These are phyloP conservation scores for Labeo rohita DNA, from an alignment of 2,113 vertebrate species.

Conservation along the genomic window DNA sequence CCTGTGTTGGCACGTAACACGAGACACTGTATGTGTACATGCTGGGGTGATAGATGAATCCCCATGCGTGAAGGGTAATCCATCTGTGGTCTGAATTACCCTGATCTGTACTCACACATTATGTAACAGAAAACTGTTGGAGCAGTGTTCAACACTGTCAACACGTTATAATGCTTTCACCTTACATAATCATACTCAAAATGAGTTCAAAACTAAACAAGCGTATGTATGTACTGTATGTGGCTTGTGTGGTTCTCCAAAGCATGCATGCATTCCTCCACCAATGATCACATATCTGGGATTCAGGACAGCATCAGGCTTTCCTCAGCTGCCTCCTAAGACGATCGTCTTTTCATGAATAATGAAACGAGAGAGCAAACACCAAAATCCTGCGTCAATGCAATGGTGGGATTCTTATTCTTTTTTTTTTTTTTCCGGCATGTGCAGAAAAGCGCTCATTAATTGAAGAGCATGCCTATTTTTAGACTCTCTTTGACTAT, in stretches of 20 bases:
- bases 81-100: not conserved
- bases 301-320: not conserved
- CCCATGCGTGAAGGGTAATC: not conserved
- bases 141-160: not conserved
- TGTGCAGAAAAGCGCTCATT: slow-evolving; percentile 17
- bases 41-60: not conserved
- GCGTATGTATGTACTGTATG: not conserved
- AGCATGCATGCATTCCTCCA: not conserved
- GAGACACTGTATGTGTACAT: not conserved
- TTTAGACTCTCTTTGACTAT: slow-evolving; percentile 24
- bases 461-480: not conserved
- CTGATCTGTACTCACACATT: not conserved
- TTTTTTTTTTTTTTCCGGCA: not conserved
- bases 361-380: not conserved
- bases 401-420: not conserved
- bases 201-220: not conserved
- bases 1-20: not conserved
- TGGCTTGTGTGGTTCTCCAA: not conserved
- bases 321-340: not conserved
- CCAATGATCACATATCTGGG: not conserved
- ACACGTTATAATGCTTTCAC: not conserved
- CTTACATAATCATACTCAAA: not conserved
- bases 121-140: slow-evolving; percentile 1
- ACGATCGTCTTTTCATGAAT: slow-evolving; percentile 16
- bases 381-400: not conserved